Base-by-base conservation (phyloP, 2,113 vertebrate species). In the Colistium nudipinnis region DNA sequence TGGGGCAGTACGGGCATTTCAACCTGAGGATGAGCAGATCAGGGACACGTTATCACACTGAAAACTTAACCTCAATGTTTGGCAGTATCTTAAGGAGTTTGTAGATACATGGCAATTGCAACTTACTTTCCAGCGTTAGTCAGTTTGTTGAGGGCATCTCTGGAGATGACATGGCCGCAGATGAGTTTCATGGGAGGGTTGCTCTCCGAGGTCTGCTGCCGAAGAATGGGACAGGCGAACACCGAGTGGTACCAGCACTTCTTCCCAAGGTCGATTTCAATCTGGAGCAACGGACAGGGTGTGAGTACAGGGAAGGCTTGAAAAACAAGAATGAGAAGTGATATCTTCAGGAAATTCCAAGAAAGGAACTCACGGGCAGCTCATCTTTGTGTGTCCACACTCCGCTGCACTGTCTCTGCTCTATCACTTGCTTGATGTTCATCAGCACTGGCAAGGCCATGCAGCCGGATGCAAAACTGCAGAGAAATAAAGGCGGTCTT, bases 171-270 rank as follows among this genome's bases (percentile, higher is more conserved):
- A 0, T 96, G 95, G 24, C 95, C 95, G 14, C 95, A 96, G 85
- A 95, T 94, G 60, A 96, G 94, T 82, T 96, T 96, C 93, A 96
- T 95, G 20, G 95, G 95, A 24, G 95, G 95, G 76, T 96, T 96
- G 78, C 94, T 95, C 74, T 96, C 95, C 0, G 95, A 95, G 0
- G 95, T 95, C 85, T 96, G 95, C 88, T 96, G 95, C 70, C 95
- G 88, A 30, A 96, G 93, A 83, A 96, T 96, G 30, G 95, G 95
- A 83, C 95, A 96, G 16, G 95, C 94, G 5, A 96, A 96, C 83
- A 96, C 95, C 0, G 94, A 96, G 83, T 96, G 95, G 84, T 95
- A 96, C 95, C 95, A 96, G 89, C 95, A 96, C 85, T 96, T 96
- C 91, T 95, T 96, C 33, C 94, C 95, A 0, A 96, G 90, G 81